Conservation (phyloP, 2,113 vertebrate genomes). For the Myiozetetes cayanensis region DNA sequence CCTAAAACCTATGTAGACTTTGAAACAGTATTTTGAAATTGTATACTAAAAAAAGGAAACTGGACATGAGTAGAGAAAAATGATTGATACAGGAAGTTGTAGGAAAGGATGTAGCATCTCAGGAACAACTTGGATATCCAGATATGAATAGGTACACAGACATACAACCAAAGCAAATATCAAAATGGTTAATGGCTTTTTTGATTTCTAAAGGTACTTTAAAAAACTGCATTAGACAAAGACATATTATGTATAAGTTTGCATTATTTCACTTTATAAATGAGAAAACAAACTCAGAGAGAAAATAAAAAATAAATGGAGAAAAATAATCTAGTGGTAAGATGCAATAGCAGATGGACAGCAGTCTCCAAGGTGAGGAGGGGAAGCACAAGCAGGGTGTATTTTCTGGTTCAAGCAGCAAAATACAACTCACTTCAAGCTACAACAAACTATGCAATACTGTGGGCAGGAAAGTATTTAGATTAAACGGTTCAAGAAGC, state of each 20-base stretch:
- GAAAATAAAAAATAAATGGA: background rate
- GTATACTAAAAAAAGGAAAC: background rate
- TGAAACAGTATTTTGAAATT: background rate
- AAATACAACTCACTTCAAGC: background rate
- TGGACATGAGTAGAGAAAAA: background rate
- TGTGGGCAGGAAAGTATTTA: background rate
- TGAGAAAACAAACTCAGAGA: background rate
- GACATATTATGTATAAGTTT: background rate
- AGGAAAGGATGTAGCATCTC: background rate
- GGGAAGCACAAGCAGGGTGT: background rate
- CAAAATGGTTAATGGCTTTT: background rate
- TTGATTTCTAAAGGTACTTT: background rate
- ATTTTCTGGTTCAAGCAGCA: background rate
- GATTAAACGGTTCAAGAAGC: background rate
- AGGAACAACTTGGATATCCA: background rate
- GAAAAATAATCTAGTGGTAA: background rate
- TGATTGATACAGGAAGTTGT: background rate
- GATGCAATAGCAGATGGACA: background rate
- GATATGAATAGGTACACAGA: background rate
- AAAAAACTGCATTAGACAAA: background rate
- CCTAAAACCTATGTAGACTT: accelerated
- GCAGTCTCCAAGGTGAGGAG: background rate
- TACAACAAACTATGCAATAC: background rate
- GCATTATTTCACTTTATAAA: background rate
- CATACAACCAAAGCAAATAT: background rate